A percentile compares a stretch with the other conserved stretches of the same genome.
These are phyloP conservation scores for Oligia latruncula DNA, from an alignment of 2,888 invertebrate genomes.

Conservation along the genomic window DNA sequence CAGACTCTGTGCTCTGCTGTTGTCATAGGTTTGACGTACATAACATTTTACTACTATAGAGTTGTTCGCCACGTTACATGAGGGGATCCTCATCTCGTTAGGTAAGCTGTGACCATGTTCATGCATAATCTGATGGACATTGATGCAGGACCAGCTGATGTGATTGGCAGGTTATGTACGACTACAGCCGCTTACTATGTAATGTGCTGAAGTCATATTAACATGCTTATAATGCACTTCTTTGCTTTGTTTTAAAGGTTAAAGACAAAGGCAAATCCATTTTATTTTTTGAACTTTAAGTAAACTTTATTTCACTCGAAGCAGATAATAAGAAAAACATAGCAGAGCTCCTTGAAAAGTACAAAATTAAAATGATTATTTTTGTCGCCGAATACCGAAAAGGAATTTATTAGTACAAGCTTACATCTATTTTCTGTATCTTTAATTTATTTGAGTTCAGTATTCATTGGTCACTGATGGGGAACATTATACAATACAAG, in stretches of 20 bases:
- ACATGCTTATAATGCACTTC: neutral
- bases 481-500: neutral
- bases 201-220: neutral
- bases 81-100: too few relatives aligned
- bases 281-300: neutral
- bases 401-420: neutral
- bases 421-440: neutral
- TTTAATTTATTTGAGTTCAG: neutral
- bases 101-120: neutral
- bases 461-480: neutral
- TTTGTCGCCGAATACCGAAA: neutral
- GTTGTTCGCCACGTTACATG: neutral
- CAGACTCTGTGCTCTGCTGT: neutral
- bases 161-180: conserved; percentile 9
- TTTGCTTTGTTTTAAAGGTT: neutral
- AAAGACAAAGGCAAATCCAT: neutral
- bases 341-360: neutral
- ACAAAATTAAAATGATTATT: neutral
- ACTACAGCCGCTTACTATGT: neutral
- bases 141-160: neutral
- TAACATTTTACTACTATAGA: neutral
- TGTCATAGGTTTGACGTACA: neutral
- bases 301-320: neutral
- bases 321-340: neutral
- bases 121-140: neutral